A percentile compares a stretch with the other conserved stretches of the same genome.
phyloP scores from a whole-genome alignment of 1,140 invertebrate genomes.

The Penaeus chinensis region DNA sequence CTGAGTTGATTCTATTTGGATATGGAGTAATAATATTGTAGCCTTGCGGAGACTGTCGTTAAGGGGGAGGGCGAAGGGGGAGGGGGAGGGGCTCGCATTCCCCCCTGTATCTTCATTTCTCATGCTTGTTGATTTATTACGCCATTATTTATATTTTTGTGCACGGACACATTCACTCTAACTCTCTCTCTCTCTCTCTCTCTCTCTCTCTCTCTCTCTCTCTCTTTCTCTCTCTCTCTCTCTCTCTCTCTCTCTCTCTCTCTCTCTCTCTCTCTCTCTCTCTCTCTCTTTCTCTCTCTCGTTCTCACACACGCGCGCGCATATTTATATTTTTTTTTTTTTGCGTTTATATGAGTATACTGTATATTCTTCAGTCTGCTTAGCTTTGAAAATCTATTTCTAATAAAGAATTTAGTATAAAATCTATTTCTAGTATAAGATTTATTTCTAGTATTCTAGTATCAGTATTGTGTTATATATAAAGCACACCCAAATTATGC shows the following conservation, averaged over 20 bases:
- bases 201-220: background rate
- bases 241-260: background rate
- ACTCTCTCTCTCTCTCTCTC: too few relatives aligned
- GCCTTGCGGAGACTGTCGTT: background rate
- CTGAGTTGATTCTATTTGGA: slow-evolving; percentile 56
- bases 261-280: background rate
- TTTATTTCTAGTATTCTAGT: background rate
- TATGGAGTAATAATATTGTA: slow-evolving; percentile 44
- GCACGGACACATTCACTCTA: too few relatives aligned
- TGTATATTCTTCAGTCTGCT: background rate
- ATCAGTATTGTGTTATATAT: background rate
- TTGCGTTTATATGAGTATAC: background rate
- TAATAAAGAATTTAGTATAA: background rate
- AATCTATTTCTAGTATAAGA: background rate
- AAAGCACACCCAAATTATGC: background rate
- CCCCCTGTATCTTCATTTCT: slow-evolving; percentile 5
- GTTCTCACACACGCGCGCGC: background rate
- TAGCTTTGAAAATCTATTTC: background rate
- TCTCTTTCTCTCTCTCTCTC: background rate
- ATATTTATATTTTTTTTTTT: background rate
- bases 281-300: background rate
- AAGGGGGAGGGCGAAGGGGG: too few relatives aligned
- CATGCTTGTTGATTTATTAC: background rate
- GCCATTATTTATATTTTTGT: too few relatives aligned
- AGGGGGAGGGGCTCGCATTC: background rate